These are phyloP conservation scores for Lycocerus yunnanus DNA, from an alignment of 2,888 invertebrate species.

Conservation along the genomic window DNA sequence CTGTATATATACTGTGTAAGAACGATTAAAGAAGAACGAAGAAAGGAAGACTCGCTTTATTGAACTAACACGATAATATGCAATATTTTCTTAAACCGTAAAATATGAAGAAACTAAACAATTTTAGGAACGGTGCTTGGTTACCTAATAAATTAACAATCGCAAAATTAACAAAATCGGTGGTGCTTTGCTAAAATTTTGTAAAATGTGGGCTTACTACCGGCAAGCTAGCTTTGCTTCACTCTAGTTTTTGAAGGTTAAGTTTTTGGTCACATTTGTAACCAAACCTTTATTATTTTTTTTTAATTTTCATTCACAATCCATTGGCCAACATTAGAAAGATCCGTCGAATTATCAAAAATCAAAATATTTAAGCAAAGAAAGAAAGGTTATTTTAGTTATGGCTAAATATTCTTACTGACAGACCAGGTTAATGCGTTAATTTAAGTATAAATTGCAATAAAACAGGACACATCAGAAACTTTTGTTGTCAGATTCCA, in stretches of 20 bases:
- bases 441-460: not conserved
- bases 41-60: conserved; percentile 19
- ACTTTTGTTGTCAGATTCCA: conserved; percentile 43
- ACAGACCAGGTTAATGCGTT: conserved; percentile 37
- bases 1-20: no score
- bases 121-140: conserved; percentile 2
- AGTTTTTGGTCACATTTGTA: conserved; percentile 26
- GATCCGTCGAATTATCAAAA: conserved; percentile 4
- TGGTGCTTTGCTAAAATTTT: conserved; percentile 19
- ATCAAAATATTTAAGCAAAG: conserved; percentile 3
- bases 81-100: not conserved
- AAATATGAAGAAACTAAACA: conserved; percentile 10
- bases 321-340: conserved; percentile 33
- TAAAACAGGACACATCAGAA: not conserved
- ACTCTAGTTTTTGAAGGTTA: conserved; percentile 39
- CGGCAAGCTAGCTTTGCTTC: conserved; percentile 40
- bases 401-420: conserved; percentile 41
- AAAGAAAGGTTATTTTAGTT: conserved; percentile 6
- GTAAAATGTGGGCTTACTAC: conserved; percentile 28
- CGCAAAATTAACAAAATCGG: not conserved
- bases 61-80: not conserved
- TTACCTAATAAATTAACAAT: conserved; percentile 4
- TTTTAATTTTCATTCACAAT: conserved; percentile 41
- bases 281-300: conserved; percentile 24
- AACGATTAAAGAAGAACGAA: conserved; percentile 7